Evolutionary conservation across 2,888 invertebrate genomes (phyloP).

Genomic region (Stomorhina lunata): DNA sequence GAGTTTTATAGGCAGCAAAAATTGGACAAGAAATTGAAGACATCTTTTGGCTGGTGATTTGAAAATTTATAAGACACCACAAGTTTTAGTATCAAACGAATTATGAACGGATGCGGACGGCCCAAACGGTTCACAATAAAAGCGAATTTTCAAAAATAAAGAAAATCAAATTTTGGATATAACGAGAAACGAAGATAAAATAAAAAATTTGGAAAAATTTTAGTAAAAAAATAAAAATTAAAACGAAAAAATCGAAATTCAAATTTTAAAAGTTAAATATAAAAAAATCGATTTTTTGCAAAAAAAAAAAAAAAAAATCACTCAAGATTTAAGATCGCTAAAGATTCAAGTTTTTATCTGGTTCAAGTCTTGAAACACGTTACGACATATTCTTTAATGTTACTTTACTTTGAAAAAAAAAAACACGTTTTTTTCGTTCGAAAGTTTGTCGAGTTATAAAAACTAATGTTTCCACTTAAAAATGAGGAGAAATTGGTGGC

Average conservation of each 20-base stretch:
- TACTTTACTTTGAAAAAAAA: background rate
- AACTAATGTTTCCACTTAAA: conserved; percentile 51
- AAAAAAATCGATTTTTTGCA: no score
- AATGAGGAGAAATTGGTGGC: conserved; percentile 40
- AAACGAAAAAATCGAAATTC: background rate
- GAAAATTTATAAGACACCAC: conserved; percentile 22
- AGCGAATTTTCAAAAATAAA: conserved; percentile 6
- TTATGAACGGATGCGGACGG: conserved; percentile 71
- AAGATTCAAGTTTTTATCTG: no score
- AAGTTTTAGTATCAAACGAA: conserved; percentile 70
- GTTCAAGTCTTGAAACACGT: no score
- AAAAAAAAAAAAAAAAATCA: conserved; percentile 16
- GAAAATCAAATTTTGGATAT: conserved; percentile 13
- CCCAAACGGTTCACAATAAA: conserved; percentile 54
- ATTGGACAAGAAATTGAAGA: background rate
- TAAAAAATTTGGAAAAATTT: background rate
- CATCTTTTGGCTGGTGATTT: conserved; percentile 13
- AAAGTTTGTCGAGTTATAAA: background rate
- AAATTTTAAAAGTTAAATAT: no score
- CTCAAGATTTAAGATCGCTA: background rate
- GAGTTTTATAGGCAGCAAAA: conserved; percentile 6
- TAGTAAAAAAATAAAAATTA: background rate
- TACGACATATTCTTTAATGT: conserved; percentile 13
- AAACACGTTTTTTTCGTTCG: conserved; percentile 9
- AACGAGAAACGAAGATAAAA: conserved; percentile 39